Evolutionary conservation across 1,140 invertebrate species (phyloP).

Genomic region (Halictus rubicundus): DNA sequence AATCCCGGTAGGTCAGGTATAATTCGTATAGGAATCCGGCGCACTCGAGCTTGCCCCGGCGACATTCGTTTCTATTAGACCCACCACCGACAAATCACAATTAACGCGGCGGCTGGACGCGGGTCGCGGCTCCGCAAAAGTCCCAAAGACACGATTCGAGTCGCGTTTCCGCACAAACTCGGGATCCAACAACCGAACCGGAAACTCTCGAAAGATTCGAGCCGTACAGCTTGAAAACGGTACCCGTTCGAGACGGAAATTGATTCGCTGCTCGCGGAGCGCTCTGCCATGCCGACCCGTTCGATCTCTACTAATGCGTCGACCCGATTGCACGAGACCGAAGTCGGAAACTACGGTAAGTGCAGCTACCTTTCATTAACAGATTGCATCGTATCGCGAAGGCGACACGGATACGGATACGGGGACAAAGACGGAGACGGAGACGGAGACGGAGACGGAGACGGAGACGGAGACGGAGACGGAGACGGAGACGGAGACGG

Average conservation of each 20-base stretch:
- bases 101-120: background rate
- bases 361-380: conserved; percentile 24
- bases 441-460: background rate
- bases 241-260: conserved; percentile 13
- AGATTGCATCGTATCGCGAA: conserved; percentile 3
- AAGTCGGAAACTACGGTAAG: background rate
- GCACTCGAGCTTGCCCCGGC: background rate
- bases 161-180: background rate
- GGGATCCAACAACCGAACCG: too few relatives aligned
- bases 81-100: background rate
- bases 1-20: background rate
- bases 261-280: background rate
- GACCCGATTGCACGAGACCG: conserved; percentile 5
- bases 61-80: background rate
- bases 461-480: too few relatives aligned
- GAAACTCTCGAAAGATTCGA: too few relatives aligned
- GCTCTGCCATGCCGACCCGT: background rate
- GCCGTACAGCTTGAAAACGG: too few relatives aligned
- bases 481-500: background rate
- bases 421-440: too few relatives aligned
- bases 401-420: background rate
- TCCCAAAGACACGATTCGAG: too few relatives aligned
- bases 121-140: too few relatives aligned
- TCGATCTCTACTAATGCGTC: conserved; percentile 35
- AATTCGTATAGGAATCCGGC: background rate